Base-by-base conservation (phyloP, 2,888 invertebrate genomes). In the Agonopterix alstromeriana region DNA sequence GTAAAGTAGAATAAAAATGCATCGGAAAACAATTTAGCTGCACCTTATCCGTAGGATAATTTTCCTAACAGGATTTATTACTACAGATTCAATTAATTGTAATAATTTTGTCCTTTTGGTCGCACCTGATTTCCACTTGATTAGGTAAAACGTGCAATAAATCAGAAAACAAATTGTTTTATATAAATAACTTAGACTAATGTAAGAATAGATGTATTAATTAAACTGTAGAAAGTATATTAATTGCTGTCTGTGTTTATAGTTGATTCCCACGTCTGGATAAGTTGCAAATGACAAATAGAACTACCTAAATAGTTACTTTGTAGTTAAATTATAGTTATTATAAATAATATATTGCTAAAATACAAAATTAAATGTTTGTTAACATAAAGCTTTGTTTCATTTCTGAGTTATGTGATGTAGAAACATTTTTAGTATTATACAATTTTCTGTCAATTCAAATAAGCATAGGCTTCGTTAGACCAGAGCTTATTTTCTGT, bases 341-440 rank as follows among this genome's bases (percentile, higher is more conserved):
- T 79, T 80, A 82, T 73, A 87, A 82, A 85, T 88, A 88, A 87
- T 88, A 88, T 88, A 88, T 88, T 84, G 78, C 79, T 88, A 83
- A 84, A 82, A 79, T 76, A 77, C 75, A 81, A 77, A 84, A 88
- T 81, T 88, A 87, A 87, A 88, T 87, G 87, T 87, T 87, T 87
- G 87, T 88, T 87, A 86, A 87, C 77, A 81, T 70, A 68, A 50
- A 54, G 9, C 50, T 67, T 54, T 56, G 58, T 68, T 68, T 65
- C 61, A 64, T 68, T 64, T 56, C 38, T 38, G 5, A 27, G 5
- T 27, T 7, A 3, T 17, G 2, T 14, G 14, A 14, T 14, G 14
- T 14, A 14, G 14, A 14, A 2, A 14, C 14, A 14, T 14, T 14
- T 27, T 27, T 27, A 27, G 27, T 27, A 5, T 17, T 14, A 14